Conservation (phyloP, 2,113 vertebrate species). For the Chionodraco myersi region DNA sequence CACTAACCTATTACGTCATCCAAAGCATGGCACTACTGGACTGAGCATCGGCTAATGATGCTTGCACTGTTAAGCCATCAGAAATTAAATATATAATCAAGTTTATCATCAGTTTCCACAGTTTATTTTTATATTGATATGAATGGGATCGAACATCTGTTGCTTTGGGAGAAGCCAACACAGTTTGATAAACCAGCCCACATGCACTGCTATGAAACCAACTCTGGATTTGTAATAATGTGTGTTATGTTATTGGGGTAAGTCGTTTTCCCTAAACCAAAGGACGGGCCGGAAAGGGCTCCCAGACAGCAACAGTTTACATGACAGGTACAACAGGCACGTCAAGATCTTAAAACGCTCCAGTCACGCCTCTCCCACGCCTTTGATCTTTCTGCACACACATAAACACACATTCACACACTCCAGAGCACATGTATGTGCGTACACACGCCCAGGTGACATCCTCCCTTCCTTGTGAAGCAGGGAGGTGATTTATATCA, state of each 20-base stretch:
- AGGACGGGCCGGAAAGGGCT: not conserved
- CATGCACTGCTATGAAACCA: not conserved
- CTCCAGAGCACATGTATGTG: conserved; percentile 15
- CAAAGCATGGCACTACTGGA: no score
- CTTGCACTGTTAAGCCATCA: not conserved
- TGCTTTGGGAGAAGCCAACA: not conserved
- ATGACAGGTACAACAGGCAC: not conserved
- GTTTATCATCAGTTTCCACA: no score
- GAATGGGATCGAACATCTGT: not conserved
- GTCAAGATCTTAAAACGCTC: conserved; percentile 16
- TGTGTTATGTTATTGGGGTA: not conserved
- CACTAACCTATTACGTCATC: no score
- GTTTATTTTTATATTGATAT: not conserved
- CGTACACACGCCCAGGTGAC: conserved; percentile 26
- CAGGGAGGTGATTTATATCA: conserved; percentile 55
- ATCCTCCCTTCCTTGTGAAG: conserved; percentile 42
- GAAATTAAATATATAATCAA: not conserved
- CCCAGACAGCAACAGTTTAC: conserved; percentile 11
- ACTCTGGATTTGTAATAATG: not conserved
- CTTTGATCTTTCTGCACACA: conserved; percentile 33
- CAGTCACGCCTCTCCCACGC: not conserved
- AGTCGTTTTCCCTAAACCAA: not conserved
- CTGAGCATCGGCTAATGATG: no score
- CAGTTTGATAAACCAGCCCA: not conserved
- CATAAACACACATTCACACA: not conserved